Conservation (phyloP, 2,888 invertebrate species). For the Nysson spinosus region DNA sequence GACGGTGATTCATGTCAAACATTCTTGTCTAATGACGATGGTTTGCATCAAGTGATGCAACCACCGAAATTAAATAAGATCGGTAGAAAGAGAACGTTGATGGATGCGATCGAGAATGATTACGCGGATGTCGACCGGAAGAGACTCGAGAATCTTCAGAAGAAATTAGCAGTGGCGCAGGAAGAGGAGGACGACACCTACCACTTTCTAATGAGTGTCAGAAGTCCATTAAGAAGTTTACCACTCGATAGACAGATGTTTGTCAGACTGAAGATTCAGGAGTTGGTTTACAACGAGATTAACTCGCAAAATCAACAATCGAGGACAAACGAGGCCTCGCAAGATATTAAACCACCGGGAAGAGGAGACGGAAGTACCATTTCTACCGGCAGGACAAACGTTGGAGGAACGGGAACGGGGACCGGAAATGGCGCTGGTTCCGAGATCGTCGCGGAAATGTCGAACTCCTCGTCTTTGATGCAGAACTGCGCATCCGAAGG, state of each 20-base stretch:
- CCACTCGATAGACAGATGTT: constrained; percentile 67
- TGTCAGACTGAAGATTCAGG: constrained; percentile 65
- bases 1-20: constrained; percentile 67
- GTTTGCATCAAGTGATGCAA: constrained; percentile 58
- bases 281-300: constrained; percentile 66
- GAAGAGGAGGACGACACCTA: constrained; percentile 68
- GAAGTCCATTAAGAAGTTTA: constrained; percentile 63
- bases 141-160: constrained; percentile 56
- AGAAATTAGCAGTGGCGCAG: constrained; percentile 47
- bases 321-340: constrained; percentile 45
- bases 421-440: constrained; percentile 16
- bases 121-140: constrained; percentile 60
- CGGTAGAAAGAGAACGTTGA: constrained; percentile 57
- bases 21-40: constrained; percentile 61
- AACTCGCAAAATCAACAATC: constrained; percentile 60
- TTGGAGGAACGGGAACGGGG: constrained; percentile 1
- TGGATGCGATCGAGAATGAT: constrained; percentile 61
- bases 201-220: constrained; percentile 67
- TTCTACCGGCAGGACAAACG: no score
- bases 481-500: constrained; percentile 58
- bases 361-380: no score
- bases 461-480: constrained; percentile 47
- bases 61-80: constrained; percentile 58
- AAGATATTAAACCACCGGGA: constrained; percentile 56
- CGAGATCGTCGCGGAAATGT: constrained; percentile 35